Evolutionary conservation across 1,140 invertebrate genomes (phyloP), one percentile per base, ranked within the genome.

Genomic region (Musca vetustissima): DNA sequence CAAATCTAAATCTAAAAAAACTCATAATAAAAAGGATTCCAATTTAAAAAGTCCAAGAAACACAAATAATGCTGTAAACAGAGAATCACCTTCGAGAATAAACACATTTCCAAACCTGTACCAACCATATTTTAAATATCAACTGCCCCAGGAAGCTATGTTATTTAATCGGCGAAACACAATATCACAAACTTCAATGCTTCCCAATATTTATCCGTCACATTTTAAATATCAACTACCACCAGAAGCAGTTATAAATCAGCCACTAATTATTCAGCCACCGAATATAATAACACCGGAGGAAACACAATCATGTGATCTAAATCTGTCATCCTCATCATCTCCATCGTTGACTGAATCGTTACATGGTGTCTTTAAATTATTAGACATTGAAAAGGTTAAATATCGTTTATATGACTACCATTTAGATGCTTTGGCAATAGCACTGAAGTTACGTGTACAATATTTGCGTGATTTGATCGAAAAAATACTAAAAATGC

Each of bases 221-320:
- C 68, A 69, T 65, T 69, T 69, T 48, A 36, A 25, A 24, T 19
- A 69, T 65, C 68, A 69, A 50, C 24, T 65, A 17, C 43, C 50
- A 19, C 8, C 21, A 15, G 64, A 66, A 9, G 3, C 24, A 3
- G 47, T 28, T 19, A 22, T 47, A 13, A 25, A 24, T n/a, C 50
- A 15, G 24, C 24, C 50, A 47, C n/a, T 25, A 28, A n/a, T 24
- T 13, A 24, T 9, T 8, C 36, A 55, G 2, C 59, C 48, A 21
- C 55, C 57, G 1, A 68, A 19, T 21, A 19, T 61, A 15, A 61
- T 61, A 13, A 66, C 69, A 49, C 69, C 69, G 32, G 69, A 70
- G 11, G 22, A 66, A 57, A 61, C 64, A 9, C 53, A 66, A 50
- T 21, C 69, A 11, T 25, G 28, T 4, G 69, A 70, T 50, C 22